phyloP scores from a whole-genome alignment of 1,140 invertebrate species.

The Drosophila repleta region DNA sequence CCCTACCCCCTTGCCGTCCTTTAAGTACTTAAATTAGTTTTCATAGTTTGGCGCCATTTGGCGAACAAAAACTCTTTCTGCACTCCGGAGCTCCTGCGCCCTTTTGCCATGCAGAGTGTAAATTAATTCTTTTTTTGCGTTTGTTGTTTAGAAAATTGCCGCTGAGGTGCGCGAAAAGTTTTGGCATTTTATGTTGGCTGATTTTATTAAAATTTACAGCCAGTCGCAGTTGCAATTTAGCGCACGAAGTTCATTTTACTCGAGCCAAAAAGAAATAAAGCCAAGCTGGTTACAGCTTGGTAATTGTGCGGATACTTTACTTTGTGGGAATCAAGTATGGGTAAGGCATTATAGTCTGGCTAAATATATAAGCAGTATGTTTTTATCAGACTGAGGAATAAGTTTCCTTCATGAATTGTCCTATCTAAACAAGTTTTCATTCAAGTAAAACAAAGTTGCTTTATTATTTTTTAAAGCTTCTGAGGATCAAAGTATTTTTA shows the following conservation, averaged over 20 bases:
- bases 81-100: not conserved
- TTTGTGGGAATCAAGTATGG: not conserved
- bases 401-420: no score
- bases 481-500: no score
- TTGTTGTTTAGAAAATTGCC: constrained; percentile 46
- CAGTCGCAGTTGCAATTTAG: constrained; percentile 35
- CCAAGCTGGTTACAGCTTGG: not conserved
- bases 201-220: constrained; percentile 56
- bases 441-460: no score
- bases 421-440: no score
- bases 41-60: constrained; percentile 70
- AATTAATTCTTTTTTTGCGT: constrained; percentile 49
- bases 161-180: constrained; percentile 40
- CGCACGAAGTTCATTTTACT: constrained; percentile 16
- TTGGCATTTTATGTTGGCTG: constrained; percentile 50
- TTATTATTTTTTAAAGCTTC: no score
- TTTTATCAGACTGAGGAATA: no score
- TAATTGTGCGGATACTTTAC: not conserved
- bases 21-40: constrained; percentile 79
- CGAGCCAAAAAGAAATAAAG: not conserved
- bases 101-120: constrained; percentile 23
- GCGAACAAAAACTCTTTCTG: constrained; percentile 5
- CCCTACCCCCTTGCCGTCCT: constrained; percentile 25
- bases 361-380: no score
- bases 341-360: no score